Conservation (phyloP, 2,888 invertebrate species). For the Drosophila nigritarsus region DNA sequence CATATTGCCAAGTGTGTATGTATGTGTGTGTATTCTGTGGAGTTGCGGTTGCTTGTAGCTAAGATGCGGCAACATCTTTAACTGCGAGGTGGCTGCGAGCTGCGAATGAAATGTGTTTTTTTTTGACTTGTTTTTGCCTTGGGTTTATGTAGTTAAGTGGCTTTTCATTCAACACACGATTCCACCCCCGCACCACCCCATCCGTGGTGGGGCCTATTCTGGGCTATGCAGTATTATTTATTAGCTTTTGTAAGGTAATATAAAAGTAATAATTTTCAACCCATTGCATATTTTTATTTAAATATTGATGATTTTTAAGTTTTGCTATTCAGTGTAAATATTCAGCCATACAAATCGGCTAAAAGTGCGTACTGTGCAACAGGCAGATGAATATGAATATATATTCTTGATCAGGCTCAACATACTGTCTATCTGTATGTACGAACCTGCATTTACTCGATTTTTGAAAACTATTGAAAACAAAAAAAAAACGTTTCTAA, state of each 20-base stretch:
- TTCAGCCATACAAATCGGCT: too few relatives aligned
- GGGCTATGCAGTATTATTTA: too few relatives aligned
- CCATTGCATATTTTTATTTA: too few relatives aligned
- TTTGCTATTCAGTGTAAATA: too few relatives aligned
- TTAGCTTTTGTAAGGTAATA: not conserved
- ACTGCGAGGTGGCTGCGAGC: not conserved
- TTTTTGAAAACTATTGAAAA: too few relatives aligned
- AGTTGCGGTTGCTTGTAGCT: constrained; percentile 18
- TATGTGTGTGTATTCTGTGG: not conserved
- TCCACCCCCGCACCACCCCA: not conserved
- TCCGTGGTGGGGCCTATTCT: not conserved
- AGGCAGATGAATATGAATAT: not conserved
- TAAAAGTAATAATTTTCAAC: not conserved
- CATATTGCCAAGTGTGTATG: not conserved
- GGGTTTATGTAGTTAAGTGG: not conserved
- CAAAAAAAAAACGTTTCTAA: too few relatives aligned
- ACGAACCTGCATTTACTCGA: not conserved
- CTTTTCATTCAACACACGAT: not conserved
- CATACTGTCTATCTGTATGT: not conserved
- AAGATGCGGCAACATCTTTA: constrained; percentile 1
- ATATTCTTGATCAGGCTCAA: not conserved
- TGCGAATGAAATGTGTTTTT: not conserved
- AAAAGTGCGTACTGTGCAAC: too few relatives aligned
- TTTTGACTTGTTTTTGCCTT: not conserved
- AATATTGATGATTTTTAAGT: too few relatives aligned